Base-by-base conservation (phyloP, 2,888 invertebrate genomes). In the Alcis repandata region DNA sequence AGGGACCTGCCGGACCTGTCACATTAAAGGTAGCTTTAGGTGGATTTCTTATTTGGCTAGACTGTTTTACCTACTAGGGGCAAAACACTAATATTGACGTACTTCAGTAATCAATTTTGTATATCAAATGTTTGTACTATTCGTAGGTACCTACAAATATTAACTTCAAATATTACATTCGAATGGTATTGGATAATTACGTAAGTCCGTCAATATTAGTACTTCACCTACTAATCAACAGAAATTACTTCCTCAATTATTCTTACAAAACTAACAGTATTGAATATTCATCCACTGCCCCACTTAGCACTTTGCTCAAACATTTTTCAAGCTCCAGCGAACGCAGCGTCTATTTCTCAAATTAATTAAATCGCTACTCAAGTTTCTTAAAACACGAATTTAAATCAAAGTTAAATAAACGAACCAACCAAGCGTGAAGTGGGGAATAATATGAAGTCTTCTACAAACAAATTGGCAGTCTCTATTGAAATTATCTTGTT, bases 401-500 rank as follows among this genome's bases (percentile, higher is more conserved):
- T 68, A 61, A 73, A 73, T 71, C 73, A 73, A 73, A 71, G 69
- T 71, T 69, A 71, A 73, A 71, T 73, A 72, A 78, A 69, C 71
- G 72, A 72, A 77, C 70, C 70, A 63, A 41, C 70, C 69, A 57
- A 72, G 70, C 72, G 72, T 77, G 71, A 73, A 74, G 69, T 73
- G 70, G 70, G 73, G 74, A 78, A 80, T 77, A 81, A 79, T 74
- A 78, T 72, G 67, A 75, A 79, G 76, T 70, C 73, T 73, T 76
- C 73, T 70, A 73, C 81, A 81, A 81, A 81, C 80, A 80, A 79
- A 77, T 79, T 72, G 57, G 71, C 57, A 68, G 66, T 66, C 74
- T 73, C 77, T 80, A 80, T 82, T 82, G 76, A 78, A 83, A 80
- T 77, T 77, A 79, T 79, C 79, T 82, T 78, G 82, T 79, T 80